Base-by-base conservation (phyloP, 2,888 invertebrate species). In the Eilema griseolum region DNA sequence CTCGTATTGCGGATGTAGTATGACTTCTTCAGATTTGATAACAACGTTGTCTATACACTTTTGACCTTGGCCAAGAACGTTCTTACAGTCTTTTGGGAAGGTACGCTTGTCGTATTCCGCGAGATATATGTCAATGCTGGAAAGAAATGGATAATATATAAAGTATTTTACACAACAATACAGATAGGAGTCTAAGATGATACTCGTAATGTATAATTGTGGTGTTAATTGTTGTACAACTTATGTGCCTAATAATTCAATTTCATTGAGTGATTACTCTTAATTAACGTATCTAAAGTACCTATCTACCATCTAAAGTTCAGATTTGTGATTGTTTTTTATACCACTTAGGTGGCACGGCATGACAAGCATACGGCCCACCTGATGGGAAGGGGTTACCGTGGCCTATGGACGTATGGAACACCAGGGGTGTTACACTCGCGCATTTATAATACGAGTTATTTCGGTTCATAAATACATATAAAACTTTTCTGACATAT, bases 61-160 rank as follows among this genome's bases (percentile, higher is more conserved):
- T 46, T 84, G 80, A 12, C 90, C 90, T 69, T 81, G 78, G 0
- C 88, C 89, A 0, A 86, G 72, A 4, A 85, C 83, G 12, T 66
- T 75, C 74, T 90, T 89, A 77, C 95, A 95, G 77, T 95, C 95
- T 56, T 67, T 83, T 0, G 95, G 95, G 81, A 92, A 95, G 0
- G 95, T 91, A 20, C 91, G 88, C 73, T 92, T 94, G 83, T 95
- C 93, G 75, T 90, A 94, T 78, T 95, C 95, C 0, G 95, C 90
- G 73, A 95, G 76, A 71, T 86, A 87, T 60, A 94, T 80, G 74
- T 92, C 88, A 20, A 94, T 77, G 24, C 95, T 95, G 88, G 28
- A 89, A 69, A 26, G 20, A 1, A 41, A 31, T 12, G 12, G 56
- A 20, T 24, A 67, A 14, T 61, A 23, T 7, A 61, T 24, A 59